Conservation (phyloP, 2,888 invertebrate genomes). For the Sarcophaga carnaria region DNA sequence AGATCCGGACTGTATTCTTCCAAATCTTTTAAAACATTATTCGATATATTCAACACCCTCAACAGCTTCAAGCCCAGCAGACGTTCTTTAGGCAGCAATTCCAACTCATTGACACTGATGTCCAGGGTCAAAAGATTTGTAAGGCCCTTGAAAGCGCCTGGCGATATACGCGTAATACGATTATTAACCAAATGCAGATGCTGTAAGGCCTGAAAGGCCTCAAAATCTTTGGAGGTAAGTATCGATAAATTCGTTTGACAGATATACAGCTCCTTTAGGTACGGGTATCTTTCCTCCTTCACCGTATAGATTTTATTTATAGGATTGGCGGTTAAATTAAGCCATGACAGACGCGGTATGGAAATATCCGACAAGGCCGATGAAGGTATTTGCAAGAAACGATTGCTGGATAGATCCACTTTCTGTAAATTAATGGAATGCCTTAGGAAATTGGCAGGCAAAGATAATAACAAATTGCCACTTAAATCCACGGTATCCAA, state of each 20-base stretch:
- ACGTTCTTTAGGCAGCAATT: conserved; percentile 91
- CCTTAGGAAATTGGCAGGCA: conserved; percentile 91
- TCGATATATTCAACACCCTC: conserved; percentile 90
- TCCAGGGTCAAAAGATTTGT: conserved; percentile 90
- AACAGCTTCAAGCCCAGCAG: conserved; percentile 89
- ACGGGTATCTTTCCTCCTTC: conserved; percentile 87
- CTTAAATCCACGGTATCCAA: conserved; percentile 89
- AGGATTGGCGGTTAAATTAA: conserved; percentile 93
- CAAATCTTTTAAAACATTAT: conserved; percentile 90
- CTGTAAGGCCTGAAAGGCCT: conserved; percentile 90
- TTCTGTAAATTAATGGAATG: conserved; percentile 87
- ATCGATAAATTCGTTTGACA: conserved; percentile 91
- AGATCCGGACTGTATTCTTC: conserved; percentile 92
- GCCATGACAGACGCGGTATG: conserved; percentile 87
- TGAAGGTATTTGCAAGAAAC: conserved; percentile 89
- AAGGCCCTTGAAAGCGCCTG: conserved; percentile 91
- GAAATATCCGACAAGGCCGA: conserved; percentile 89
- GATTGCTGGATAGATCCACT: conserved; percentile 90
- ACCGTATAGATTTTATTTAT: conserved; percentile 88
- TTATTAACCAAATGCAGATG: conserved; percentile 89
- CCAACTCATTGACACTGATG: conserved; percentile 91
- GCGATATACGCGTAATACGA: conserved; percentile 89
- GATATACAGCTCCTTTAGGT: conserved; percentile 91
- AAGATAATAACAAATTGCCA: conserved; percentile 87
- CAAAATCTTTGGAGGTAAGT: conserved; percentile 92